A percentile compares a stretch with the other conserved stretches of the same genome.
Conservation (phyloP, 2,797 vertebrate species). For the Poecilia wingei region DNA sequence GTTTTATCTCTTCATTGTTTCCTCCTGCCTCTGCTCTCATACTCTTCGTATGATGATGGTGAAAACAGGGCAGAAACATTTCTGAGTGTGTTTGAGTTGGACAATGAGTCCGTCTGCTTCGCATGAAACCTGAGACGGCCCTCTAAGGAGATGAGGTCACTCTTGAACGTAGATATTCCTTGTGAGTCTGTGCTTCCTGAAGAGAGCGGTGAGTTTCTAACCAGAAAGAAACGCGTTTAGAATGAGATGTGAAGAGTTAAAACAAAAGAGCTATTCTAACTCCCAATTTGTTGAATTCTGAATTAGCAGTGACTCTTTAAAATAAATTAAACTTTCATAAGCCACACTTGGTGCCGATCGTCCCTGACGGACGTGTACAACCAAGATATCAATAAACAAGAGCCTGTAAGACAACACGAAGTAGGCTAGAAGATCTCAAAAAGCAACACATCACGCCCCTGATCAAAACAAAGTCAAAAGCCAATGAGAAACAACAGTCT, state of each 20-base stretch:
- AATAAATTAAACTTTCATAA: neutral
- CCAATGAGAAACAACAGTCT: neutral
- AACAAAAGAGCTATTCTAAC: neutral
- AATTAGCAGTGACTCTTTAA: neutral
- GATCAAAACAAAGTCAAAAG: neutral
- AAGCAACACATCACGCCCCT: neutral
- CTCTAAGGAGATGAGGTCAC: slow-evolving; percentile 68
- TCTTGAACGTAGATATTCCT: slow-evolving; percentile 56
- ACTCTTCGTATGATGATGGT: neutral
- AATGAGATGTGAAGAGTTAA: neutral
- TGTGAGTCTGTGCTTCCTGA: slow-evolving; percentile 22
- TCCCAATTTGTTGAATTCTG: neutral
- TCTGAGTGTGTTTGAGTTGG: slow-evolving; percentile 27
- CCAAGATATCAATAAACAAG: neutral
- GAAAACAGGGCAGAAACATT: slow-evolving; percentile 17
- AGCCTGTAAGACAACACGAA: neutral
- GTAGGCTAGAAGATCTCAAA: neutral
- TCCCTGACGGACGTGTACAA: neutral
- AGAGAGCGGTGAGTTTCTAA: neutral
- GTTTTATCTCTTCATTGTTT: slow-evolving; percentile 12
- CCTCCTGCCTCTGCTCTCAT: neutral
- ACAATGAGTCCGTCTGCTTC: slow-evolving; percentile 25
- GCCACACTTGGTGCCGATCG: neutral
- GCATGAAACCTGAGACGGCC: slow-evolving; percentile 63
- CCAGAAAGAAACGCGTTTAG: neutral